phyloP scores from a whole-genome alignment of 2,113 vertebrate species.

The Ptyas mucosa region DNA sequence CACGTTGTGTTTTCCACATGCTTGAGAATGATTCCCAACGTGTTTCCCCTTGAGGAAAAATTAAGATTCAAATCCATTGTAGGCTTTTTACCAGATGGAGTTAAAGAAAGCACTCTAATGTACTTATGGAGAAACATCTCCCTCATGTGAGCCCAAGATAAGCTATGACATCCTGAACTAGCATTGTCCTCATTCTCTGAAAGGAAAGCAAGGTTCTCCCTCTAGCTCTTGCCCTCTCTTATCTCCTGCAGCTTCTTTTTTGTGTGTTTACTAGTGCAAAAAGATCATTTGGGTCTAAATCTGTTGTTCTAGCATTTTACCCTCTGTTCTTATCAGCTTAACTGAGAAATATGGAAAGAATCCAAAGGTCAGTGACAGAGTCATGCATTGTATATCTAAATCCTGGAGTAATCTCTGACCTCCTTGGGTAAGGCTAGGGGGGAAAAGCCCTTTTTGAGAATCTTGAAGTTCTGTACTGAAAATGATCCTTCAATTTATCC shows the following conservation, averaged over 20 bases:
- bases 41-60: not conserved
- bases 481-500: not conserved
- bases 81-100: not conserved
- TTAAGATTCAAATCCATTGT: not conserved
- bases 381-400: not conserved
- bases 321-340: no score
- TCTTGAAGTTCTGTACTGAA: not conserved
- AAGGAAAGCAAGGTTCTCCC: not conserved
- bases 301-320: not conserved
- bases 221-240: not conserved
- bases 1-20: not conserved
- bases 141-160: not conserved
- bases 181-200: not conserved
- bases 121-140: not conserved
- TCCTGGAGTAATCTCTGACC: not conserved
- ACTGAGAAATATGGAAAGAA: not conserved
- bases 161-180: not conserved
- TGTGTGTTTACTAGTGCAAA: not conserved
- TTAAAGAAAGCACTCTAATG: not conserved
- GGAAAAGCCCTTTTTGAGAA: not conserved
- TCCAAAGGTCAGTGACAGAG: not conserved
- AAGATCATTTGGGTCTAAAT: not conserved
- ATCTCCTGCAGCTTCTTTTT: not conserved
- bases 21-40: not conserved
- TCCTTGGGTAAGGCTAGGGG: not conserved